Evolutionary conservation across 2,888 invertebrate species (phyloP).

Genomic region (Alentia gelatinosa): DNA sequence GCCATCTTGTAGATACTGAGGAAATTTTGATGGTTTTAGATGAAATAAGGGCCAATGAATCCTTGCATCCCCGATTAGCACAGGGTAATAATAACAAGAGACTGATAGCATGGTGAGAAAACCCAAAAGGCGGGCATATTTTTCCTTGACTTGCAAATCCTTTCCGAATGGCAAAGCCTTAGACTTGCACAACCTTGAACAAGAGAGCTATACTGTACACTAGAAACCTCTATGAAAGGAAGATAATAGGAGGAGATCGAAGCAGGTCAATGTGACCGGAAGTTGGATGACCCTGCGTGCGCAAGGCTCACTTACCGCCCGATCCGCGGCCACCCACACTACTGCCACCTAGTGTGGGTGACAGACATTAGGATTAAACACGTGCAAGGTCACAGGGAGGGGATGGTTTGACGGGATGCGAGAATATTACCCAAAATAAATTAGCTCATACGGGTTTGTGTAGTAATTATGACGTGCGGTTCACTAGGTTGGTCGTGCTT

Average conservation of each 20-base stretch:
- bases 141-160: too few relatives aligned
- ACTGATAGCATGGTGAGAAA: too few relatives aligned
- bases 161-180: not conserved
- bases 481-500: not conserved
- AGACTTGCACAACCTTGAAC: not conserved
- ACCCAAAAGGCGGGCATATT: too few relatives aligned
- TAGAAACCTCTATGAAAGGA: not conserved
- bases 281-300: not conserved
- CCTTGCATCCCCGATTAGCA: too few relatives aligned
- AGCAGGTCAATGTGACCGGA: not conserved
- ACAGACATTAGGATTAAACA: constrained; percentile 10
- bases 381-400: not conserved
- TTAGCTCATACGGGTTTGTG: not conserved
- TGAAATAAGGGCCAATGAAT: too few relatives aligned
- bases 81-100: too few relatives aligned
- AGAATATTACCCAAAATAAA: not conserved
- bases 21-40: too few relatives aligned
- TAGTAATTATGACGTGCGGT: not conserved
- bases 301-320: constrained; percentile 19
- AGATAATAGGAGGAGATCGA: not conserved
- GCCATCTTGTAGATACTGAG: too few relatives aligned
- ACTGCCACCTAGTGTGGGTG: constrained; percentile 40
- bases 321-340: constrained; percentile 42
- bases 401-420: not conserved
- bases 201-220: not conserved